A percentile compares a stretch with the other conserved stretches of the same genome.
Conservation (phyloP, 1,140 invertebrate genomes). For the Orius laevigatus region DNA sequence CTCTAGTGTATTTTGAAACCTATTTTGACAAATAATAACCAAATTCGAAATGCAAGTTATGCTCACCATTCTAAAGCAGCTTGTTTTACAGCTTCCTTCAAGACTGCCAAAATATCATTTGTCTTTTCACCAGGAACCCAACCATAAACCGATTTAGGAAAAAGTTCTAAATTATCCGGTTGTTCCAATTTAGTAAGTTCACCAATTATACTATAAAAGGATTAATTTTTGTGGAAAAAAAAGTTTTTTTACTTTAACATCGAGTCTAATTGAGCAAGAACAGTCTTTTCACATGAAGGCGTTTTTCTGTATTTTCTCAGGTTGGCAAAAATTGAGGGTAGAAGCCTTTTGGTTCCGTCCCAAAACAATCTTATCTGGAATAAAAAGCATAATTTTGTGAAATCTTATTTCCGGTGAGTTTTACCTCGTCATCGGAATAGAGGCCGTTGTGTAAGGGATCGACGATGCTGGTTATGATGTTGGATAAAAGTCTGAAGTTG, state of each 20-base stretch:
- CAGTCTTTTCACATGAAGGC: constrained; percentile 46
- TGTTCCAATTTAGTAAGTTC: constrained; percentile 38
- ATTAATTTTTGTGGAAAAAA: neutral
- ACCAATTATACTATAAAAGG: constrained; percentile 35
- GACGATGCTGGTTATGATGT: constrained; percentile 43
- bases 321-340: constrained; percentile 56
- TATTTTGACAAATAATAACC: constrained; percentile 18
- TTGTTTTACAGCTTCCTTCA: constrained; percentile 48
- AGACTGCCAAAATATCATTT: constrained; percentile 34
- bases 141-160: constrained; percentile 46
- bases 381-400: neutral
- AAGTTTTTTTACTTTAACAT: constrained; percentile 35
- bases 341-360: constrained; percentile 53
- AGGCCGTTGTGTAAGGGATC: constrained; percentile 43
- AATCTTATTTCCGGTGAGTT: neutral
- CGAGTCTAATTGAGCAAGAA: constrained; percentile 45
- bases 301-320: constrained; percentile 57
- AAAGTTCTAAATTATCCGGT: constrained; percentile 43
- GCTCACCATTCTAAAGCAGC: constrained; percentile 52
- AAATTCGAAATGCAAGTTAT: constrained; percentile 2
- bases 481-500: constrained; percentile 54
- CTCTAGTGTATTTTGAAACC: constrained; percentile 52
- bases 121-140: constrained; percentile 34
- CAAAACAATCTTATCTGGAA: constrained; percentile 48
- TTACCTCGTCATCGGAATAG: constrained; percentile 46